Conservation (phyloP, 2,888 invertebrate species). For the Drosophila paranaensis region DNA sequence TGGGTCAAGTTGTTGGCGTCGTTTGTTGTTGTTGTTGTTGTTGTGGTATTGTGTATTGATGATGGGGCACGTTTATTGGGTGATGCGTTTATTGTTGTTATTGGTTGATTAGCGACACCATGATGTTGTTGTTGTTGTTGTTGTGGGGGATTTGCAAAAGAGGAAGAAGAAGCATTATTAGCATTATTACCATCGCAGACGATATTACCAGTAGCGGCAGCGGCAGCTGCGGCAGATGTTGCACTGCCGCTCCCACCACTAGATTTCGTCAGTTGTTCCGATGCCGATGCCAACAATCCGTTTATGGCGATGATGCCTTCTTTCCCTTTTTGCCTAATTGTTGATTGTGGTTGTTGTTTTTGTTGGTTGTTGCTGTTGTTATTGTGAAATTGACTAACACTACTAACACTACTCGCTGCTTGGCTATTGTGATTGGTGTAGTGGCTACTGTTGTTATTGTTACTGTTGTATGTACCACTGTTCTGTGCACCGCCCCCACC, state of each 20-base stretch:
- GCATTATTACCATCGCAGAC: constrained; percentile 87
- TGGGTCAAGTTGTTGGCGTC: constrained; percentile 74
- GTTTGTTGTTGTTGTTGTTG: constrained; percentile 65
- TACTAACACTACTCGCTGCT: constrained; percentile 77
- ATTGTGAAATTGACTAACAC: constrained; percentile 65
- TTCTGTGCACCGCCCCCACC: constrained; percentile 54
- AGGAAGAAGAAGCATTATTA: constrained; percentile 87
- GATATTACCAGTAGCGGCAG: constrained; percentile 84
- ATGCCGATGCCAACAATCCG: constrained; percentile 71
- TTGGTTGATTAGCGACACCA: constrained; percentile 81
- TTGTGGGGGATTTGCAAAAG: constrained; percentile 86
- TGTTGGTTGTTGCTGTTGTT: constrained; percentile 37
- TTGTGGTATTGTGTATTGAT: constrained; percentile 70
- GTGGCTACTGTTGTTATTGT: constrained; percentile 45
- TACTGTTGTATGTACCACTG: constrained; percentile 42
- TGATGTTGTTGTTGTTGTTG: constrained; percentile 82
- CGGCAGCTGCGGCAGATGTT: constrained; percentile 64
- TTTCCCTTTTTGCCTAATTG: constrained; percentile 84
- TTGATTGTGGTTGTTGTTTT: constrained; percentile 69
- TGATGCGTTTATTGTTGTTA: constrained; percentile 62
- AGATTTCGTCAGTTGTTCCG: constrained; percentile 82
- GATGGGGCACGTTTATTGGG: constrained; percentile 80
- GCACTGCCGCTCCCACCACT: constrained; percentile 83
- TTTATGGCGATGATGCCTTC: constrained; percentile 80
- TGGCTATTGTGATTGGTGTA: constrained; percentile 60